phyloP scores from a whole-genome alignment of 1,140 invertebrate species.

The Oreohelix idahoensis region DNA sequence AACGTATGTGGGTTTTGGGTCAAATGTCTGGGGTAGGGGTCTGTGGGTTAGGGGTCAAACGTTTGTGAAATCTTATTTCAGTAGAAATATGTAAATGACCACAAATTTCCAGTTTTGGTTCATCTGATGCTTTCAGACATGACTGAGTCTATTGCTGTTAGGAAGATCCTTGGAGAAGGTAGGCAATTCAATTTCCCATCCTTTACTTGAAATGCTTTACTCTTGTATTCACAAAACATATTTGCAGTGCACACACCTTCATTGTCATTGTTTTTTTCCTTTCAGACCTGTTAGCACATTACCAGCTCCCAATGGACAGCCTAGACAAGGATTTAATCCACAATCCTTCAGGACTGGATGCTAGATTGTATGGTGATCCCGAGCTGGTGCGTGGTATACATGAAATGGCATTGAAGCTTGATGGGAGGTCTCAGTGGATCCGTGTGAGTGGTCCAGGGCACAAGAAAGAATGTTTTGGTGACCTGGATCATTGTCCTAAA shows the following conservation, averaged over 20 bases:
- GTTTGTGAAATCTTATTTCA: too few species aligned
- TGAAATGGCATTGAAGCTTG: slow-evolving; percentile 59
- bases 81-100: too few species aligned
- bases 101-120: too few species aligned
- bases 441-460: slow-evolving; percentile 66
- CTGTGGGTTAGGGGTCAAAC: too few species aligned
- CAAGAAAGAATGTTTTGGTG: slow-evolving; percentile 68
- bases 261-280: slow-evolving; percentile 4
- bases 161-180: too few species aligned
- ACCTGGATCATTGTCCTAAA: slow-evolving; percentile 65
- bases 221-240: not conserved
- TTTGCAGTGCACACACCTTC: too few species aligned
- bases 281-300: slow-evolving; percentile 58
- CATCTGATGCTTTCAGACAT: too few species aligned
- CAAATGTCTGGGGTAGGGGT: too few species aligned
- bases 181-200: not conserved
- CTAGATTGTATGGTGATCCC: slow-evolving; percentile 58
- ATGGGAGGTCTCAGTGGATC: slow-evolving; percentile 56
- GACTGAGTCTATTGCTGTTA: too few species aligned
- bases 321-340: slow-evolving; percentile 45
- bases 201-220: too few species aligned
- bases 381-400: slow-evolving; percentile 55
- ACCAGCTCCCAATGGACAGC: slow-evolving; percentile 68
- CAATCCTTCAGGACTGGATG: slow-evolving; percentile 69
- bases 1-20: too few species aligned